Percentiles rank a stretch among this genome's conserved stretches.
Conservation (phyloP, 2,888 invertebrate genomes). For the Drosophila infuscata region DNA sequence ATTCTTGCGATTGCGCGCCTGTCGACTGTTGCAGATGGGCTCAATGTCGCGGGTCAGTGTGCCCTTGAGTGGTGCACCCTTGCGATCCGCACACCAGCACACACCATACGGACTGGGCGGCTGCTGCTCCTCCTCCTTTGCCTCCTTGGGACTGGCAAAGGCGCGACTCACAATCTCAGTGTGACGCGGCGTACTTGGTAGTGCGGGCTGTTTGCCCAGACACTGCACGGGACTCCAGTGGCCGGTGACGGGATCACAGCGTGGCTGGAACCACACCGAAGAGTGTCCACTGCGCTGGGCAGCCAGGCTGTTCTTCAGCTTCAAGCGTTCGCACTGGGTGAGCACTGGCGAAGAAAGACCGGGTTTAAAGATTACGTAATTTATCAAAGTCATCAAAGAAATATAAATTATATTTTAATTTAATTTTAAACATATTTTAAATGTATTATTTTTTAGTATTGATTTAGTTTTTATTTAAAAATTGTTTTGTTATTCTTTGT, state of each 20-base stretch:
- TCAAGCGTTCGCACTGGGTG: slow-evolving; percentile 92
- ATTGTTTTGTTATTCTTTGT: too few species aligned
- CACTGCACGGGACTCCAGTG: slow-evolving; percentile 94
- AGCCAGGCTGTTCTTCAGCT: slow-evolving; percentile 91
- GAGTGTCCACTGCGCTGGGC: slow-evolving; percentile 88
- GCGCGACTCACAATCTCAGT: slow-evolving; percentile 69
- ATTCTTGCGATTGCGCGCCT: slow-evolving; percentile 88
- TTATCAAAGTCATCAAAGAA: neutral
- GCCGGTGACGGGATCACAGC: slow-evolving; percentile 90
- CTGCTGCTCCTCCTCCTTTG: slow-evolving; percentile 8
- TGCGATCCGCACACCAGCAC: slow-evolving; percentile 94
- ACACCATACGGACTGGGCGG: slow-evolving; percentile 87
- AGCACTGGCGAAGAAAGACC: slow-evolving; percentile 86
- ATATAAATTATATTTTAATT: neutral
- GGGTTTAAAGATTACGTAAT: neutral
- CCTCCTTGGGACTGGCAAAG: slow-evolving; percentile 42
- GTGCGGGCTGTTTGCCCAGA: slow-evolving; percentile 87
- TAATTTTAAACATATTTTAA: neutral
- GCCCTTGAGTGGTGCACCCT: slow-evolving; percentile 93
- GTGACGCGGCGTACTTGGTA: slow-evolving; percentile 31
- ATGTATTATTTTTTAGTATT: neutral
- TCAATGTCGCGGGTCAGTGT: slow-evolving; percentile 91
- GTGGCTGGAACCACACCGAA: slow-evolving; percentile 88
- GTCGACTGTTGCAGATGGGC: slow-evolving; percentile 92
- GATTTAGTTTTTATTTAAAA: too few species aligned